Conservation (phyloP, 2,113 vertebrate genomes). For the Entomyzon cyanotis region DNA sequence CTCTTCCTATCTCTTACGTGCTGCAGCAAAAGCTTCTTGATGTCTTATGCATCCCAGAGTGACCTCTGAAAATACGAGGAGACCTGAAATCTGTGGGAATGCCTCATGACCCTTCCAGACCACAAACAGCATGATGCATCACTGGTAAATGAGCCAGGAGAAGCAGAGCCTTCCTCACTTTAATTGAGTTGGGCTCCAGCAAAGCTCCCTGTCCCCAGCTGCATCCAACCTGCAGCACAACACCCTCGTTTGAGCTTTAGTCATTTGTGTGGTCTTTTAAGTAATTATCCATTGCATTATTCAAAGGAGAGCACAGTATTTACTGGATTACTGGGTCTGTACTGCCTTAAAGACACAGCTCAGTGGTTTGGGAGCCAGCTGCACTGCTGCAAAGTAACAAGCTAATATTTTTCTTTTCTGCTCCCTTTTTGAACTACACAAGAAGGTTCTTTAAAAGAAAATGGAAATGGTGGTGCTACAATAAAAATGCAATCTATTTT, state of each 20-base stretch:
- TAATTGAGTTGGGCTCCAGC: neutral
- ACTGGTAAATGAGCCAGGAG: neutral
- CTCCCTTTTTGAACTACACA: neutral
- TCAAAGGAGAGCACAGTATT: neutral
- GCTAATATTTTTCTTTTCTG: neutral
- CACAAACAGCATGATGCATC: neutral
- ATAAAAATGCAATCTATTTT: neutral
- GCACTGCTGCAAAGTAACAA: neutral
- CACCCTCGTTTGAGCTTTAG: neutral
- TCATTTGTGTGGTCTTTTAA: neutral
- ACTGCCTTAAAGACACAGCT: neutral
- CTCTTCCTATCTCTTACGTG: neutral
- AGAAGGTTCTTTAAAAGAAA: neutral
- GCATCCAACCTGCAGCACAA: neutral
- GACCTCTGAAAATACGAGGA: neutral
- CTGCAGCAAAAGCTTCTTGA: neutral
- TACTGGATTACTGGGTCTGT: neutral
- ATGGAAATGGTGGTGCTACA: neutral
- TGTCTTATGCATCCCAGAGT: neutral
- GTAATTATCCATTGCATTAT: neutral
- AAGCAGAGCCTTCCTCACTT: neutral
- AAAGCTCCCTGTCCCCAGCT: neutral
- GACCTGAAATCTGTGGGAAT: neutral
- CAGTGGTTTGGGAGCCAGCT: neutral
- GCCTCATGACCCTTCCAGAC: neutral